phyloP scores from a whole-genome alignment of 2,797 vertebrate genomes.

The Hemitrygon akajei region DNA sequence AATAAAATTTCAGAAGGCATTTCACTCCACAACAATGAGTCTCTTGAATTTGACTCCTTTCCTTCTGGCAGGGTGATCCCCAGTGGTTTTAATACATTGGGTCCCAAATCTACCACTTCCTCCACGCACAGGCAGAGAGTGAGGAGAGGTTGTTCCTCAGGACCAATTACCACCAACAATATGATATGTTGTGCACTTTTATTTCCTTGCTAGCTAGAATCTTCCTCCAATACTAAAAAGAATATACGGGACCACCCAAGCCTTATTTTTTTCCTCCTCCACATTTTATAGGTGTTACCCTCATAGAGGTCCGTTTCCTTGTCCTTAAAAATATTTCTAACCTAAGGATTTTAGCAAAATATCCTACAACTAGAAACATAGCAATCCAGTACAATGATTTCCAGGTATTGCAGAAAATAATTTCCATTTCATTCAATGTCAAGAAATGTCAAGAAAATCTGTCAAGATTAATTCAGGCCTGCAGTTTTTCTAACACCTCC shows the following conservation, averaged over 20 bases:
- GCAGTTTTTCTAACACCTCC: background rate
- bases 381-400: background rate
- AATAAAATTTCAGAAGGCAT: background rate
- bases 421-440: background rate
- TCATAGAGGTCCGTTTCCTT: background rate
- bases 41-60: background rate
- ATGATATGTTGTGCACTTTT: background rate
- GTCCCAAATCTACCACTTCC: too few relatives aligned
- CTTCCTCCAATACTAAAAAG: background rate
- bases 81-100: too few relatives aligned
- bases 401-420: background rate
- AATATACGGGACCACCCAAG: background rate
- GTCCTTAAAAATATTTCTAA: background rate
- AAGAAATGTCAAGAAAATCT: background rate
- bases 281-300: background rate
- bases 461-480: background rate
- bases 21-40: background rate
- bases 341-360: background rate
- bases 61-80: background rate
- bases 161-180: too few relatives aligned
- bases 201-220: background rate
- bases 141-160: too few relatives aligned
- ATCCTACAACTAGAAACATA: background rate
- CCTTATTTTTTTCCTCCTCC: background rate
- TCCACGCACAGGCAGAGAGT: too few relatives aligned